phyloP scores from a whole-genome alignment of 2,888 invertebrate species.

The Griposia aprilina region DNA sequence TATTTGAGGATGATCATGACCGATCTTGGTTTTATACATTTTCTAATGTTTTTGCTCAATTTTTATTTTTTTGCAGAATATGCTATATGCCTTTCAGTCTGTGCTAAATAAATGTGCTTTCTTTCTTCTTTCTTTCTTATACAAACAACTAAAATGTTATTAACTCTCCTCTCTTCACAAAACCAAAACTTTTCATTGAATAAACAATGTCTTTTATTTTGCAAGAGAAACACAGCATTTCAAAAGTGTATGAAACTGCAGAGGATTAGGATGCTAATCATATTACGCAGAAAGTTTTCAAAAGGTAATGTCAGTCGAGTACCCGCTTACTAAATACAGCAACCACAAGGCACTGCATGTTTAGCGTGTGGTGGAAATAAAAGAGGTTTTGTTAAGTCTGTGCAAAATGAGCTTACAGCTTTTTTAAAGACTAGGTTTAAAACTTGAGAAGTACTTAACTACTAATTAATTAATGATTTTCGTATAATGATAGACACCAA shows the following conservation, averaged over 20 bases:
- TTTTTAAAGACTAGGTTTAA: neutral
- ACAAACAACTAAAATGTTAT: neutral
- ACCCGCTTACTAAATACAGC: conserved; percentile 2
- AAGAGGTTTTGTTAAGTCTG: neutral
- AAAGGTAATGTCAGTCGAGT: conserved; percentile 3
- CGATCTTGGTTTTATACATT: neutral
- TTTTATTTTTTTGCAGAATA: neutral
- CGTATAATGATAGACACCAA: neutral
- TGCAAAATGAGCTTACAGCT: neutral
- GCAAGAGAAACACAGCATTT: neutral
- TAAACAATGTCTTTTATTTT: neutral
- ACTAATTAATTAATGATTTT: neutral
- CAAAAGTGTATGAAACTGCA: conserved; percentile 10
- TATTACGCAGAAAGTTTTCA: conserved; percentile 16
- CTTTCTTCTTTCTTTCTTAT: too few relatives aligned
- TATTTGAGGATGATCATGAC: neutral
- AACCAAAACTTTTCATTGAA: neutral
- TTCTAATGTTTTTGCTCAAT: neutral
- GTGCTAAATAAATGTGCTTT: neutral
- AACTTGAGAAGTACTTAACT: neutral
- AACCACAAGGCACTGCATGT: neutral
- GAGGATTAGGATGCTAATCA: neutral
- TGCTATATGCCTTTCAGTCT: too few relatives aligned
- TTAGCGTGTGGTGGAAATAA: neutral
- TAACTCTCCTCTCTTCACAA: neutral